A percentile compares a stretch with the other conserved stretches of the same genome.
Evolutionary conservation across 2,113 vertebrate genomes (phyloP).

Genomic region (Neodontobutis hainanensis): DNA sequence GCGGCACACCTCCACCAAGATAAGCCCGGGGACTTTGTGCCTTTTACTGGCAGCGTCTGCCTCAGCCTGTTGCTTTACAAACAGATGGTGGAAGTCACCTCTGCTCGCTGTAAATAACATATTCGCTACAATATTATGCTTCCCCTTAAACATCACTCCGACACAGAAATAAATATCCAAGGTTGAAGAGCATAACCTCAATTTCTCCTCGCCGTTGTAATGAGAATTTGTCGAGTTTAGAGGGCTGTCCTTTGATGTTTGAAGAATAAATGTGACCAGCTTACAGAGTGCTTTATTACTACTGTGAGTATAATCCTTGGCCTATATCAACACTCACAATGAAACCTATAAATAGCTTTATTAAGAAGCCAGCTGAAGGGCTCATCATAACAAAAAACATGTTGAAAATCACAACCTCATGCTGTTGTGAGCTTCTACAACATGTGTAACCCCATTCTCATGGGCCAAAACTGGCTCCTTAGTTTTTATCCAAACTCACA

Average conservation of each 20-base stretch:
- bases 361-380: slow-evolving; percentile 1
- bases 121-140: slow-evolving; percentile 40
- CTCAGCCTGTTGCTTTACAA: slow-evolving; percentile 67
- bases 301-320: slow-evolving; percentile 44
- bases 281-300: slow-evolving; percentile 42
- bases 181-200: slow-evolving; percentile 43
- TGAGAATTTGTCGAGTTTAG: slow-evolving; percentile 40
- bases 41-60: slow-evolving; percentile 62
- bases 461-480: no score
- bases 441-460: no score
- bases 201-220: slow-evolving; percentile 22
- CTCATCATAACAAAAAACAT: not conserved
- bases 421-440: not conserved
- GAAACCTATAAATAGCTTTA: slow-evolving; percentile 21
- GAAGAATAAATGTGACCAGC: slow-evolving; percentile 26
- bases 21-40: slow-evolving; percentile 70
- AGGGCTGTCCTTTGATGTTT: slow-evolving; percentile 18
- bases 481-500: no score
- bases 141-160: slow-evolving; percentile 29
- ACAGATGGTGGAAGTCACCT: slow-evolving; percentile 70
- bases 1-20: slow-evolving; percentile 68
- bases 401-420: slow-evolving; percentile 1
- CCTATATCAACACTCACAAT: slow-evolving; percentile 40
- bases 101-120: slow-evolving; percentile 56
- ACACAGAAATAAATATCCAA: slow-evolving; percentile 35